Percentiles rank a stretch among this genome's conserved stretches.
Evolutionary conservation across 2,797 vertebrate genomes (phyloP).

Genomic region (Catharus ustulatus): DNA sequence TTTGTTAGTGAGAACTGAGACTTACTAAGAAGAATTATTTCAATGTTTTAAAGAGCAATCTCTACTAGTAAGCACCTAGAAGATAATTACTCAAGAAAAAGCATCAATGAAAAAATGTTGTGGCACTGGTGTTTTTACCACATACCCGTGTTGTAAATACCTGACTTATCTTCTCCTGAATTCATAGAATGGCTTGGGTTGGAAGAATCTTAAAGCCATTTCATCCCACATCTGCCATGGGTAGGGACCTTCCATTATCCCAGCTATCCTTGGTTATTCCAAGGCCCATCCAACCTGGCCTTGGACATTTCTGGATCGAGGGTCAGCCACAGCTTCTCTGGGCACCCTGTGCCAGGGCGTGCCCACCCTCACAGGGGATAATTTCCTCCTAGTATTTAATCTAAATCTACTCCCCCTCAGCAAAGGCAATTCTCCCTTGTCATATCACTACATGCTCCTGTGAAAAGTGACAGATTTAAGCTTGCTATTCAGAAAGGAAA

Average conservation of each 20-base stretch:
- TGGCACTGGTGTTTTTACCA: not conserved
- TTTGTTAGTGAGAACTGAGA: not conserved
- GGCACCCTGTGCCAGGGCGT: not conserved
- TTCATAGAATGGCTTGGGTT: not conserved
- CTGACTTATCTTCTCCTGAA: not conserved
- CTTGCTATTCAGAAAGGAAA: not conserved
- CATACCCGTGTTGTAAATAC: not conserved
- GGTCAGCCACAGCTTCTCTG: not conserved
- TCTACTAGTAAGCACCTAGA: not conserved
- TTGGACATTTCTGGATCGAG: not conserved
- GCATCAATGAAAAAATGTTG: not conserved
- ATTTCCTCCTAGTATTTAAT: not conserved
- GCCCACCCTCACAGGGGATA: rapidly evolving
- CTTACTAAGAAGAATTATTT: not conserved
- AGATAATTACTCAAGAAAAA: not conserved
- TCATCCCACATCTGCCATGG: not conserved
- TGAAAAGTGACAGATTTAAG: not conserved
- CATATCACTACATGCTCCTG: not conserved
- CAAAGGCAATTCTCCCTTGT: not conserved
- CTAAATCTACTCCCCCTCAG: not conserved
- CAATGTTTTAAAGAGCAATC: not conserved
- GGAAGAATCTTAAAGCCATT: not conserved
- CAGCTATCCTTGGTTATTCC: not conserved
- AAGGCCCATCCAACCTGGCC: not conserved
- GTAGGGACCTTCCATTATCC: not conserved